Percentiles rank a stretch among this genome's conserved stretches.
Conservation (phyloP, 2,888 invertebrate species). For the Hecatera dysodea region DNA sequence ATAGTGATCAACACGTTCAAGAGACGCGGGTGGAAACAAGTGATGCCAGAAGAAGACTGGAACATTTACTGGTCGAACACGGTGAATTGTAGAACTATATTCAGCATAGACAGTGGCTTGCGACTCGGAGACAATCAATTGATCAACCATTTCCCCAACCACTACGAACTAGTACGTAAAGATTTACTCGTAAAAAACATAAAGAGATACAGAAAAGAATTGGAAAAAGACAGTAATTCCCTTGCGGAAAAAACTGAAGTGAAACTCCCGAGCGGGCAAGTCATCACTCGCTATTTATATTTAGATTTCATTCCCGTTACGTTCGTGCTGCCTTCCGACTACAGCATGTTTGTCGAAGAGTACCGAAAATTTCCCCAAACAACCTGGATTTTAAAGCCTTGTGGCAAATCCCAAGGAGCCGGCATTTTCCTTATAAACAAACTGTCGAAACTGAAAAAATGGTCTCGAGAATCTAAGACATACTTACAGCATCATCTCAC, state of each 20-base stretch:
- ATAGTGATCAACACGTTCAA: slow-evolving; percentile 75
- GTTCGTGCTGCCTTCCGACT: slow-evolving; percentile 97
- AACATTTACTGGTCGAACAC: slow-evolving; percentile 98
- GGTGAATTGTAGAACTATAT: slow-evolving; percentile 96
- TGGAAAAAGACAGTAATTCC: slow-evolving; percentile 96
- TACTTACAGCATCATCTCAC: slow-evolving; percentile 94
- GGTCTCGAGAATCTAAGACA: slow-evolving; percentile 96
- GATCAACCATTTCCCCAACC: slow-evolving; percentile 98
- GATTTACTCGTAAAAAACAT: slow-evolving; percentile 99
- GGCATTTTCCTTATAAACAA: slow-evolving; percentile 98
- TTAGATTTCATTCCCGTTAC: slow-evolving; percentile 98
- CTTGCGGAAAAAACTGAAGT: slow-evolving; percentile 93
- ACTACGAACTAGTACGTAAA: slow-evolving; percentile 98
- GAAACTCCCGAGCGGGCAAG: slow-evolving; percentile 90
- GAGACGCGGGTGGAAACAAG: slow-evolving; percentile 93
- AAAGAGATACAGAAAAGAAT: slow-evolving; percentile 97
- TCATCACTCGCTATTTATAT: slow-evolving; percentile 93
- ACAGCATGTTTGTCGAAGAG: slow-evolving; percentile 98
- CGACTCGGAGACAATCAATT: slow-evolving; percentile 95
- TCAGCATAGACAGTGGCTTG: slow-evolving; percentile 87
- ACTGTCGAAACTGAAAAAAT: slow-evolving; percentile 96
- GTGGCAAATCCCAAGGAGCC: slow-evolving; percentile 97
- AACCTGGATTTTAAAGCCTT: slow-evolving; percentile 99
- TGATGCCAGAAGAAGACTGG: slow-evolving; percentile 97
- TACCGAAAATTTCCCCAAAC: slow-evolving; percentile 97